Percentiles rank a stretch among this genome's conserved stretches.
phyloP scores from a whole-genome alignment of 2,113 vertebrate genomes.

The Motacilla alba region DNA sequence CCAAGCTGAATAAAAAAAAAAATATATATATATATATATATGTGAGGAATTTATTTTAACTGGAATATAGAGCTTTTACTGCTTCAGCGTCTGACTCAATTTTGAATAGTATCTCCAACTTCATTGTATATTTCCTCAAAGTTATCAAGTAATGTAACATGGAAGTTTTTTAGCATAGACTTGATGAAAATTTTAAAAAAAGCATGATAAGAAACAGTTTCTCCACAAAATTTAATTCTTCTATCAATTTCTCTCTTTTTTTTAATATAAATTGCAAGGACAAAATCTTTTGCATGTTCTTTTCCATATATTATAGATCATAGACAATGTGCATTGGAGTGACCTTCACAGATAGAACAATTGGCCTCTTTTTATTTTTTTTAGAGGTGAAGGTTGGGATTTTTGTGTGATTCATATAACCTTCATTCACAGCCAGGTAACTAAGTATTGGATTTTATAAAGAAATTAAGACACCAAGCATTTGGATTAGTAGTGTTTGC shows the following conservation, averaged over 20 bases:
- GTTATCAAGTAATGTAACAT: background rate
- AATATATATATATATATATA: background rate
- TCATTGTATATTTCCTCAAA: background rate
- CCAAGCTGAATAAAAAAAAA: background rate
- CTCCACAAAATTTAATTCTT: background rate
- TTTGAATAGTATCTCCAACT: background rate
- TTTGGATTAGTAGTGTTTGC: conserved; percentile 69
- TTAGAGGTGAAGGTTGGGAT: background rate
- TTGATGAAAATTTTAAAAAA: background rate
- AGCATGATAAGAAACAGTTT: background rate
- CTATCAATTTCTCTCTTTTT: accelerated
- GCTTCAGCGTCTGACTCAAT: background rate
- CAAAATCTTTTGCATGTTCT: background rate
- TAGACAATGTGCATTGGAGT: background rate
- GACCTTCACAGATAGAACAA: background rate
- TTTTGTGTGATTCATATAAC: conserved; percentile 61
- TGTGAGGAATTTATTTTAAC: background rate
- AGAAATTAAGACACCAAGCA: conserved; percentile 50
- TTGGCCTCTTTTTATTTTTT: background rate
- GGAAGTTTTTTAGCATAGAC: no score
- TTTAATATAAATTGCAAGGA: background rate
- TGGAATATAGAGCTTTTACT: background rate
- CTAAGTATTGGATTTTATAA: conserved; percentile 55
- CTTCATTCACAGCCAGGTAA: conserved; percentile 62
- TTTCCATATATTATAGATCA: background rate